Conservation (phyloP, 1,140 invertebrate species). For the Orchestia grillus region DNA sequence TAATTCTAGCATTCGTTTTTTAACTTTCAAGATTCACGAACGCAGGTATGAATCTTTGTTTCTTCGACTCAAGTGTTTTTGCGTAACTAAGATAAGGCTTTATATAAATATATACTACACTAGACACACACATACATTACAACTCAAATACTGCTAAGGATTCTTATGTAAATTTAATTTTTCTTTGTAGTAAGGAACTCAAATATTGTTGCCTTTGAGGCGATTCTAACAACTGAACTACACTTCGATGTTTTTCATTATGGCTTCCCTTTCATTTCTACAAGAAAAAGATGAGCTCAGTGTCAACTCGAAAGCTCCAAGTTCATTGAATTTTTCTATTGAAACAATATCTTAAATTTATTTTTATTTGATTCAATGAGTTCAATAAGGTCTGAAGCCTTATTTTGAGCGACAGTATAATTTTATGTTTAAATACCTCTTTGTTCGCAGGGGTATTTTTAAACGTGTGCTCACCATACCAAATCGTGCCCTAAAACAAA, state of each 20-base stretch:
- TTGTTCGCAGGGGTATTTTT: no score
- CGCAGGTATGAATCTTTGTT: not conserved
- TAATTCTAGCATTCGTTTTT: not conserved
- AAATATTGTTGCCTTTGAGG: not conserved
- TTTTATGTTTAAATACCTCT: not conserved
- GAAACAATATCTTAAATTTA: not conserved
- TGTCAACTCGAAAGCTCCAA: not conserved
- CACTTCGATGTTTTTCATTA: not conserved
- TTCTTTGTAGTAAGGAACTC: not conserved
- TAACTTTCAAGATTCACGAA: not conserved
- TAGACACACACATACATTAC: no score
- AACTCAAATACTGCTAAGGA: not conserved
- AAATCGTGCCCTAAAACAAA: not conserved
- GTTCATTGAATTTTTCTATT: not conserved
- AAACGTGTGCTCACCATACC: no score
- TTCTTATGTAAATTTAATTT: not conserved
- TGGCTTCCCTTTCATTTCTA: not conserved
- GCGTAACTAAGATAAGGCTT: no score
- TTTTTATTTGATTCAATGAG: not conserved
- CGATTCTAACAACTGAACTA: not conserved
- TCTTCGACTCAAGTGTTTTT: not conserved
- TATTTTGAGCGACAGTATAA: not conserved
- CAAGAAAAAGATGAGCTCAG: not conserved
- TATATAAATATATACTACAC: not conserved
- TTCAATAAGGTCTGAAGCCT: not conserved